Evolutionary conservation across 2,888 invertebrate genomes (phyloP), one percentile per base, ranked within the genome.

Genomic region (Willowsia nigromaculata): DNA sequence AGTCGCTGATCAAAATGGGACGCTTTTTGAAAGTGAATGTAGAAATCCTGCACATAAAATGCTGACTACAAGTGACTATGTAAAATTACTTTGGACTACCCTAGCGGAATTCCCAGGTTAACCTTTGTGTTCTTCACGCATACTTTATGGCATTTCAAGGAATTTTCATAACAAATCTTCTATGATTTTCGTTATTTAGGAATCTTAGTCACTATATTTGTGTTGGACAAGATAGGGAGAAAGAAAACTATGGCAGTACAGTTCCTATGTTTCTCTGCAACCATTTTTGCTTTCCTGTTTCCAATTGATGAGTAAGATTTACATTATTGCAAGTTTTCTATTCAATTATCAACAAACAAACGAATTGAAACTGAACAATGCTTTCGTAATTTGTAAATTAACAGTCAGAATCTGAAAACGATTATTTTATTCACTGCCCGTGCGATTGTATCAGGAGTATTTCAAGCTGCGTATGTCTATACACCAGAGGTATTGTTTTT

Each of bases 401-500:
- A 93, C 94, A 97, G 97, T 91, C 96, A 97, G 37, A 95, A 95
- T 6, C 95, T 96, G 92, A 94, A 98, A 92, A 98, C 98, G 0
- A 95, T 97, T 78, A 95, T 98, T 92, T 94, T 99, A 91, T 98
- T 98, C 94, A 94, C 98, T 92, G 97, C 98, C 0, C 95, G 99
- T 92, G 98, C 97, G 4, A 97, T 98, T 90, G 98, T 98, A 93
- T 98, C 98, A 25, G 98, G 98, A 0, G 96, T 98, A 0, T 99
- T 99, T 94, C 98, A 98, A 95, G 98, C 98, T 0, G 98, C 98
- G 0, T 99, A 98, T 93, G 98, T 98, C 5, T 99, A 99, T 93
- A 99, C 98, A 6, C 98, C 98, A 7, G 98, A 98, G 95, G 95
- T 95, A 93, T 68, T 68, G 13, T 3, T 25, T 22, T 6, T 53